phyloP scores from a whole-genome alignment of 2,888 invertebrate genomes.

The Plebejus argus region DNA sequence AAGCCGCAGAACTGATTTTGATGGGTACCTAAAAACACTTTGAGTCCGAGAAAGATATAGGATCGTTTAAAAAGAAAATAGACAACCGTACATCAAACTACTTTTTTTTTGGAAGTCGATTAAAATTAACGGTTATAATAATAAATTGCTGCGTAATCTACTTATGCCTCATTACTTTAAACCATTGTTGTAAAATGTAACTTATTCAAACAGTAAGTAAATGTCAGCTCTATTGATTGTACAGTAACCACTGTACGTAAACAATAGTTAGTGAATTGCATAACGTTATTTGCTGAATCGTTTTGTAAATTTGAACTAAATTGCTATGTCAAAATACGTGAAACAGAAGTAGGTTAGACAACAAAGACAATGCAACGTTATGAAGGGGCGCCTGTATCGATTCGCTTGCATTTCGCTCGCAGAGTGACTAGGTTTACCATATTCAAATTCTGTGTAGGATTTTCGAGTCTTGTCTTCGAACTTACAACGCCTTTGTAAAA shows the following conservation, averaged over 20 bases:
- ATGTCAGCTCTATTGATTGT: neutral
- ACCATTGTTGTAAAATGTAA: neutral
- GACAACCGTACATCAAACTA: too few relatives aligned
- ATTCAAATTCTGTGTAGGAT: conserved; percentile 19
- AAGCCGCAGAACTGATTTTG: neutral
- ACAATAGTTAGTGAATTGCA: conserved; percentile 22
- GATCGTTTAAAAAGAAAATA: too few relatives aligned
- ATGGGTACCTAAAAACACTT: too few relatives aligned
- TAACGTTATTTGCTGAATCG: conserved; percentile 24
- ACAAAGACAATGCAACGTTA: conserved; percentile 74
- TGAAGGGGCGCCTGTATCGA: conserved; percentile 69
- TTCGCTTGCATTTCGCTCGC: conserved; percentile 72
- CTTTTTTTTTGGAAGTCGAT: neutral
- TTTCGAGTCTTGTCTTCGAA: conserved; percentile 18
- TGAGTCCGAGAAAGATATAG: too few relatives aligned
- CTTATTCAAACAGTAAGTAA: neutral
- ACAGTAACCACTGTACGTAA: neutral
- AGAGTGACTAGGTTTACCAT: conserved; percentile 45
- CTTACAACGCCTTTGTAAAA: conserved; percentile 11
- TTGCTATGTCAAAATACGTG: conserved; percentile 44
- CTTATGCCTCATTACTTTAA: neutral
- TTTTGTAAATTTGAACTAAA: conserved; percentile 40
- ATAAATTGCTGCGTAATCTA: neutral
- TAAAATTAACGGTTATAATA: neutral
- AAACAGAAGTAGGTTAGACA: conserved; percentile 69